Conservation (phyloP, 1,140 invertebrate genomes). For the Drosophila ogumai region DNA sequence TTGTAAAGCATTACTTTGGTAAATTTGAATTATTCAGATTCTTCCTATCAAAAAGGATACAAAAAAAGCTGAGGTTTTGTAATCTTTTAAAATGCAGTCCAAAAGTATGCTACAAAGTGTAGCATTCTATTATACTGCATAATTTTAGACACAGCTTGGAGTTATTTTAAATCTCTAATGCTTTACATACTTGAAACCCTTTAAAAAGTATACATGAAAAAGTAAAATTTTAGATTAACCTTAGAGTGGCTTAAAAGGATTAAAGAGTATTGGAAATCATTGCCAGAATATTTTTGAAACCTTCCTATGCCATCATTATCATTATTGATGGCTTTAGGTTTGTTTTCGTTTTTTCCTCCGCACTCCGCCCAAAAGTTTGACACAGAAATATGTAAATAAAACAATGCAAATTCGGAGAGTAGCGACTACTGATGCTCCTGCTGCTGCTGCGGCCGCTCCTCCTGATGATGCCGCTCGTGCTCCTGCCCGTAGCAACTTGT, state of each 20-base stretch:
- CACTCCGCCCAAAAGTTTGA: conserved; percentile 34
- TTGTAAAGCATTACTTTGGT: not conserved
- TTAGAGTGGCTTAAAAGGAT: not conserved
- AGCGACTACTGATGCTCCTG: conserved; percentile 2
- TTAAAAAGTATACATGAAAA: too few species aligned
- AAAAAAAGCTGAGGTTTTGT: not conserved
- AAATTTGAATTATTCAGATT: not conserved
- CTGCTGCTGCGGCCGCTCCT: conserved; percentile 1
- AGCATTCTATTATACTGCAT: too few species aligned
- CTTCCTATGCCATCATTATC: conserved; percentile 1
- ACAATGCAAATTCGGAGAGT: conserved; percentile 68
- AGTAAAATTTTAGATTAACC: too few species aligned
- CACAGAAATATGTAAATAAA: conserved; percentile 71
- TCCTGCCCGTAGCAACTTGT: conserved; percentile 46
- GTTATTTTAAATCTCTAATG: not conserved
- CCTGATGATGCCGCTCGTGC: not conserved
- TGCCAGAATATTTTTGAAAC: not conserved
- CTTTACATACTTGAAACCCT: not conserved
- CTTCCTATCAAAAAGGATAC: not conserved
- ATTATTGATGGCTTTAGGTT: conserved; percentile 32
- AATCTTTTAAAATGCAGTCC: not conserved
- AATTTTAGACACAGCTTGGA: too few species aligned
- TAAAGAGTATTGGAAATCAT: conserved; percentile 4
- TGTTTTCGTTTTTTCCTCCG: not conserved
- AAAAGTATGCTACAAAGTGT: not conserved